These are phyloP conservation scores for Hypomesus transpacificus DNA, from an alignment of 2,113 vertebrate genomes.

Conservation along the genomic window DNA sequence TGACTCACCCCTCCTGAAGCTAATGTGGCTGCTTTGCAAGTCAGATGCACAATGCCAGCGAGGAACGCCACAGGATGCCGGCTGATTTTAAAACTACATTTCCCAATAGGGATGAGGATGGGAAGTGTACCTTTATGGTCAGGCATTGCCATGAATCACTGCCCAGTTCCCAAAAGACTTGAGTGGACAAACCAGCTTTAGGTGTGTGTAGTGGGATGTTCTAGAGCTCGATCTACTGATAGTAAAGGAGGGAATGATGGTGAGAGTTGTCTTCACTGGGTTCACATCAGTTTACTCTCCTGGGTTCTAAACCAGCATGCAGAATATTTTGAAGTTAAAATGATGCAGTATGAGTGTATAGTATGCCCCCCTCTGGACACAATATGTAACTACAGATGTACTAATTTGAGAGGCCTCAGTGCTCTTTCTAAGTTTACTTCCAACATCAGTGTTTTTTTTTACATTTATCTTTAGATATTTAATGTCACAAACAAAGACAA, in stretches of 20 bases:
- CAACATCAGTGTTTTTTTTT: too few species aligned
- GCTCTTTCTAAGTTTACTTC: too few species aligned
- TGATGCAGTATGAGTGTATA: neutral
- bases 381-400: neutral
- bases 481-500: neutral
- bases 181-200: neutral
- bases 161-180: slow-evolving; percentile 8
- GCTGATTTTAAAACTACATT: slow-evolving; percentile 30
- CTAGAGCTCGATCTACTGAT: neutral
- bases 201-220: neutral
- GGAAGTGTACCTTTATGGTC: slow-evolving; percentile 32
- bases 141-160: slow-evolving; percentile 22
- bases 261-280: too few species aligned
- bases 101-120: slow-evolving; percentile 36
- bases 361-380: neutral
- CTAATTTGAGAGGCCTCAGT: too few species aligned
- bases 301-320: neutral
- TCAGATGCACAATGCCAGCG: slow-evolving; percentile 32
- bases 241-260: neutral
- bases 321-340: neutral
- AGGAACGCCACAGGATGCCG: neutral
- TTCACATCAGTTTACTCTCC: neutral
- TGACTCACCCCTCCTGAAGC: slow-evolving; percentile 45
- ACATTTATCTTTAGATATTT: too few species aligned
- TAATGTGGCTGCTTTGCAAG: slow-evolving; percentile 42